A percentile compares a stretch with the other conserved stretches of the same genome.
Evolutionary conservation across 2,888 invertebrate genomes (phyloP).

Genomic region (Heliconius charithonia): DNA sequence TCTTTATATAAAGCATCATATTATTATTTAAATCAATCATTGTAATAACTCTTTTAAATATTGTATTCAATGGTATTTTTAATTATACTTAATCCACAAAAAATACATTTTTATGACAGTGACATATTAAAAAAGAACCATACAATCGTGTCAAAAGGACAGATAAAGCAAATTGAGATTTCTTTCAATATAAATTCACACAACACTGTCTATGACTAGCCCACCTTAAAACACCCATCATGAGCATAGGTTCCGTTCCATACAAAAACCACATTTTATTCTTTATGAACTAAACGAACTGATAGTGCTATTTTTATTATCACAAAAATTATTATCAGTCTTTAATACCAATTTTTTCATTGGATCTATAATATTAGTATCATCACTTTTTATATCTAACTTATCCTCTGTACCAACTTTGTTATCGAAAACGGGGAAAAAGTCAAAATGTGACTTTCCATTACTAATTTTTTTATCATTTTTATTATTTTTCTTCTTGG

Average conservation of each 20-base stretch:
- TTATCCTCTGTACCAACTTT: constrained; percentile 57
- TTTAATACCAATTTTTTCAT: constrained; percentile 81
- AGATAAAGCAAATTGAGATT: constrained; percentile 24
- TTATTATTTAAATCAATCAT: neutral
- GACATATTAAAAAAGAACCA: neutral
- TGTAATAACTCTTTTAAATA: neutral
- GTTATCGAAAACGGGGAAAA: constrained; percentile 79
- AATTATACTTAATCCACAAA: neutral
- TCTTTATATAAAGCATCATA: too few relatives aligned
- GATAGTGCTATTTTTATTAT: constrained; percentile 80
- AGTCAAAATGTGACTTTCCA: constrained; percentile 75
- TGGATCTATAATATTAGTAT: constrained; percentile 80
- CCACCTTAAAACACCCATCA: constrained; percentile 50
- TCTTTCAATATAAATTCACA: constrained; percentile 34
- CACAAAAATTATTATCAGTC: constrained; percentile 83
- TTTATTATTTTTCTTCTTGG: constrained; percentile 61
- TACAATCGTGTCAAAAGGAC: neutral
- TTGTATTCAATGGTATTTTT: neutral
- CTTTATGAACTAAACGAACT: constrained; percentile 77
- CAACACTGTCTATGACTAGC: constrained; percentile 47
- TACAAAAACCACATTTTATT: constrained; percentile 68
- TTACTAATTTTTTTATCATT: constrained; percentile 69
- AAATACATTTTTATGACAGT: neutral
- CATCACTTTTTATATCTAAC: constrained; percentile 56
- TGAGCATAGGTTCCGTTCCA: constrained; percentile 59